Evolutionary conservation across 2,888 invertebrate species (phyloP).

Genomic region (Pandemis corylana): DNA sequence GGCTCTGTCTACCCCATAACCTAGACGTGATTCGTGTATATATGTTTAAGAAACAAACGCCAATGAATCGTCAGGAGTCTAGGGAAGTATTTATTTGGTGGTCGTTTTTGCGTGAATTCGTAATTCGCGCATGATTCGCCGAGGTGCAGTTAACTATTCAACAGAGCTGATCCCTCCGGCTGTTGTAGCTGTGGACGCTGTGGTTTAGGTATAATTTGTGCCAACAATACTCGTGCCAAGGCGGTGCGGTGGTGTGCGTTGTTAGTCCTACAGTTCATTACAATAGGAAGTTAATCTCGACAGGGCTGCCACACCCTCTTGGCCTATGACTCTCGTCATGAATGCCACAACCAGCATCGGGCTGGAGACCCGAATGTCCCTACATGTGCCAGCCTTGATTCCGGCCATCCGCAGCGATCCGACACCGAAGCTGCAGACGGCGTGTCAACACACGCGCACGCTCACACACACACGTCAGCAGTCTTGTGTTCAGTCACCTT

Average conservation of each 20-base stretch:
- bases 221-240: conserved; percentile 3
- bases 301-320: not conserved
- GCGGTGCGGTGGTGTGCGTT: not conserved
- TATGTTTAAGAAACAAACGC: too few relatives aligned
- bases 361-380: not conserved
- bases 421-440: conserved; percentile 5
- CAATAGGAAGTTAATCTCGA: not conserved
- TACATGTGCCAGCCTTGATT: not conserved
- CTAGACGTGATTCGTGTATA: too few relatives aligned
- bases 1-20: too few relatives aligned
- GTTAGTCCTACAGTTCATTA: not conserved
- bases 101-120: not conserved
- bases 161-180: not conserved
- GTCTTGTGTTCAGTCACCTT: conserved; percentile 14
- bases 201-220: conserved; percentile 1
- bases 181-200: not conserved
- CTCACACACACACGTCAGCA: not conserved
- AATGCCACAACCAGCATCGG: too few relatives aligned
- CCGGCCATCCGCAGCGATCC: not conserved
- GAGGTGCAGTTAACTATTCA: not conserved
- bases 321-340: not conserved
- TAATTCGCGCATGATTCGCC: not conserved
- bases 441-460: conserved; percentile 7
- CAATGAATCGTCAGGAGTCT: not conserved
- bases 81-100: not conserved